A percentile compares a stretch with the other conserved stretches of the same genome.
Evolutionary conservation across 2,888 invertebrate genomes (phyloP).

Genomic region (Pomacea canaliculata): DNA sequence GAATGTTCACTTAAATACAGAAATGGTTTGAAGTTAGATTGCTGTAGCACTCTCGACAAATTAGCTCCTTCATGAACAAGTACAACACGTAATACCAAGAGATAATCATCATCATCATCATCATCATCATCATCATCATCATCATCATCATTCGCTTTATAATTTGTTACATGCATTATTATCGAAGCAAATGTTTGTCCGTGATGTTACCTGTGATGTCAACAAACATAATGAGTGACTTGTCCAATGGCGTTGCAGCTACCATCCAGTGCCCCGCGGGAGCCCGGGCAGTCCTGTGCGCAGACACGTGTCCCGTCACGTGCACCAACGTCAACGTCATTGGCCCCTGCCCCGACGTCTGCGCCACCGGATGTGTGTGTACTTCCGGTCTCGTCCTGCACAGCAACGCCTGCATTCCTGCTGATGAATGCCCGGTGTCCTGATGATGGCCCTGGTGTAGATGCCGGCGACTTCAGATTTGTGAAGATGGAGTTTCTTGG

Average conservation of each 20-base stretch:
- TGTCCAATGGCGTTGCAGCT: slow-evolving; percentile 33
- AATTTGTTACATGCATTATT: no score
- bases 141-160: no score
- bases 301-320: slow-evolving; percentile 55
- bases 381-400: slow-evolving; percentile 50
- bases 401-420: slow-evolving; percentile 50
- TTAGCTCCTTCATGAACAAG: no score
- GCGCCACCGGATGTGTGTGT: slow-evolving; percentile 57
- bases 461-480: neutral
- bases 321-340: slow-evolving; percentile 50
- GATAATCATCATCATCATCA: no score
- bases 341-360: slow-evolving; percentile 49
- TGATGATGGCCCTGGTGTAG: neutral
- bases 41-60: no score
- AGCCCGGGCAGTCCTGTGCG: slow-evolving; percentile 52
- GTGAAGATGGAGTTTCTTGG: neutral
- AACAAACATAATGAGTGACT: no score
- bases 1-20: no score
- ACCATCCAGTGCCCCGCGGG: slow-evolving; percentile 49
- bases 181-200: no score
- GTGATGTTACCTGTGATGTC: no score
- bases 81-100: no score
- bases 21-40: no score
- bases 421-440: slow-evolving; percentile 44
- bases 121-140: no score